Conservation (phyloP, 2,888 invertebrate genomes). For the Drosophila longiperda region DNA sequence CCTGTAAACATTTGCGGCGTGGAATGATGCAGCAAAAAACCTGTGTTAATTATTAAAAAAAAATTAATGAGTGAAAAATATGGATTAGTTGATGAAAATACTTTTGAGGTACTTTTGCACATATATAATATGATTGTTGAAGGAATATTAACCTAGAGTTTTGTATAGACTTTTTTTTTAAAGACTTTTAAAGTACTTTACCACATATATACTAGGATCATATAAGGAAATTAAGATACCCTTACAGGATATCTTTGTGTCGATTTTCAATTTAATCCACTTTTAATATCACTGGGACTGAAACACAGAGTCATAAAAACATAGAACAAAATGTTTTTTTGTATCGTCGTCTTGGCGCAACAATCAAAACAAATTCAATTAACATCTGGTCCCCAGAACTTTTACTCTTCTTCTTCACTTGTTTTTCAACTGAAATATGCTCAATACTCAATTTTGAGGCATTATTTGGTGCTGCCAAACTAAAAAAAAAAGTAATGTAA, state of each 20-base stretch:
- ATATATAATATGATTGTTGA: not conserved
- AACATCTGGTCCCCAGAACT: slow-evolving; percentile 30
- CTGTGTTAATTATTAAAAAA: not conserved
- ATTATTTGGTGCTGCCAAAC: slow-evolving; percentile 14
- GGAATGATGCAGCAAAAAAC: not conserved
- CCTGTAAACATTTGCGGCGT: not conserved
- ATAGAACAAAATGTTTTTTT: slow-evolving; percentile 25
- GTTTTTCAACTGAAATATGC: slow-evolving; percentile 17
- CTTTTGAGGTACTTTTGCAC: not conserved
- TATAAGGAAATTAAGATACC: too few relatives aligned
- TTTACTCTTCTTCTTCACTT: not conserved
- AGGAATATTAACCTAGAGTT: not conserved
- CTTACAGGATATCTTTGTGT: not conserved
- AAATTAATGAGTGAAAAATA: not conserved
- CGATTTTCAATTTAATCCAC: too few relatives aligned
- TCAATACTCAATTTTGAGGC: slow-evolving; percentile 16
- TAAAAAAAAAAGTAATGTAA: not conserved
- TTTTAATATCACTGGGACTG: not conserved
- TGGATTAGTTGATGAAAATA: not conserved
- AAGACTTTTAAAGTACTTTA: too few relatives aligned
- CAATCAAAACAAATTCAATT: slow-evolving; percentile 49
- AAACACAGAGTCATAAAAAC: slow-evolving; percentile 25
- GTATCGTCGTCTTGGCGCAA: slow-evolving; percentile 16
- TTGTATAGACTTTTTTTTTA: too few relatives aligned
- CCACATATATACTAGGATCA: too few relatives aligned